Evolutionary conservation across 2,888 invertebrate genomes (phyloP).

Genomic region (Cynaeus angustus): DNA sequence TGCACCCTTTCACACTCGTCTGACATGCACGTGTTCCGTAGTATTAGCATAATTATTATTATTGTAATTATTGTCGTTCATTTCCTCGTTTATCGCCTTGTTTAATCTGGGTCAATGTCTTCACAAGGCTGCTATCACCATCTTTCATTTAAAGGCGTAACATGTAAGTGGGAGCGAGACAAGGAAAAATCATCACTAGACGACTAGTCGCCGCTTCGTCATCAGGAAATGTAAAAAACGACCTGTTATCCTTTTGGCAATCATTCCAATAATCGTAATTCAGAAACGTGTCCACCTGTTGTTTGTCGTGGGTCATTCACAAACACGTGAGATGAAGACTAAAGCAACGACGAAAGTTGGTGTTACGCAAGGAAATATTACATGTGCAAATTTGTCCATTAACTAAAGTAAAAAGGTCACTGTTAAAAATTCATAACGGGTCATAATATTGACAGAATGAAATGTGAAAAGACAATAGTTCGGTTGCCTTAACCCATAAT

Average conservation of each 20-base stretch:
- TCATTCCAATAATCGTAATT: not conserved
- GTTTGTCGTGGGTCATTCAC: too few relatives aligned
- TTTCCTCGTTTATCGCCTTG: constrained; percentile 51
- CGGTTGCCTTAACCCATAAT: too few relatives aligned
- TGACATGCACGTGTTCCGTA: not conserved
- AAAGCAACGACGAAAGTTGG: too few relatives aligned
- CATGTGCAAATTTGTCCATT: too few relatives aligned
- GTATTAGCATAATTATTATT: constrained; percentile 31
- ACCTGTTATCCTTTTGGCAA: constrained; percentile 34
- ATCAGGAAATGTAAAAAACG: constrained; percentile 34
- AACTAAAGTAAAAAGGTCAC: too few relatives aligned
- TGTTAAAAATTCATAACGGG: too few relatives aligned
- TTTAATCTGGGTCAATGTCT: constrained; percentile 52
- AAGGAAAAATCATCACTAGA: constrained; percentile 36
- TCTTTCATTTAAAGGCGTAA: constrained; percentile 20
- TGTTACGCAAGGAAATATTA: too few relatives aligned
- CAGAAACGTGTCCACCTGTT: not conserved
- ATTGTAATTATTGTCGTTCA: constrained; percentile 41
- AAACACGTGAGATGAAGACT: too few relatives aligned
- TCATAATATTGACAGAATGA: too few relatives aligned
- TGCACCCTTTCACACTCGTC: not conserved
- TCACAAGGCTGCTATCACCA: constrained; percentile 48
- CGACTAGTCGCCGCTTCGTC: constrained; percentile 36
- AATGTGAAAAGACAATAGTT: too few relatives aligned
- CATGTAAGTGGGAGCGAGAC: constrained; percentile 32